Base-by-base conservation (phyloP, 2,888 invertebrate species). In the Nesidiocoris tenuis region DNA sequence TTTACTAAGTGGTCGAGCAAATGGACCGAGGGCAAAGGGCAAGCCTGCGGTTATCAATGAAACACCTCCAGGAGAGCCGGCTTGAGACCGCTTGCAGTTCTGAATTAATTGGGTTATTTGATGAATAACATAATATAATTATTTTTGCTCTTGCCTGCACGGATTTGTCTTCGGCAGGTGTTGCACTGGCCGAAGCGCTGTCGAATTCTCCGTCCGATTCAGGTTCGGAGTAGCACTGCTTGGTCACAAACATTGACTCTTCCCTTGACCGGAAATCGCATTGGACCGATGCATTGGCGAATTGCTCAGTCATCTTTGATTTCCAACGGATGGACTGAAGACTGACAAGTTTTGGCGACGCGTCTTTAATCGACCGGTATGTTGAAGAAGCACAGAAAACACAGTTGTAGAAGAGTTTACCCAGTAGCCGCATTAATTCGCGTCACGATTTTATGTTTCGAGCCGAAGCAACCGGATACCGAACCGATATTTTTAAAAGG, bases 241-340 rank as follows among this genome's bases (percentile, higher is more conserved):
- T 76, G 0, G 74, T 64, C 23, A 77, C 76, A 55, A 77, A 77
- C 76, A 77, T 76, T 3, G 77, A 77, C 59, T 77, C 76, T 57
- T 77, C 77, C 3, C 67, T 76, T 2, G 77, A 77, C n/a, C 61
- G 64, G 23, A 22, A 68, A 64, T 76, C 74, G 67, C 77, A 77
- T 24, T 77, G 77, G 7, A 67, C 66, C n/a, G 67, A 21, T 5
- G 57, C 64, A 18, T 56, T 21, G 9, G n/a, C 24, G 24, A 39
- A 39, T 3, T 19, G 39, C 39, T 39, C 39, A 18, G 17, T 65
- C 65, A 65, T 65, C 17, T n/a, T 39, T 39, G 39, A 39, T 39
- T 39, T 39, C 39, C 39, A 12, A 3, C 39, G 39, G 12, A 39
- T 3, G 39, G 12, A 39, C 3, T 7, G 12, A 3, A 12, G 5